These are phyloP conservation scores for Hestina assimilis DNA, from an alignment of 1,140 invertebrate species.

Conservation along the genomic window DNA sequence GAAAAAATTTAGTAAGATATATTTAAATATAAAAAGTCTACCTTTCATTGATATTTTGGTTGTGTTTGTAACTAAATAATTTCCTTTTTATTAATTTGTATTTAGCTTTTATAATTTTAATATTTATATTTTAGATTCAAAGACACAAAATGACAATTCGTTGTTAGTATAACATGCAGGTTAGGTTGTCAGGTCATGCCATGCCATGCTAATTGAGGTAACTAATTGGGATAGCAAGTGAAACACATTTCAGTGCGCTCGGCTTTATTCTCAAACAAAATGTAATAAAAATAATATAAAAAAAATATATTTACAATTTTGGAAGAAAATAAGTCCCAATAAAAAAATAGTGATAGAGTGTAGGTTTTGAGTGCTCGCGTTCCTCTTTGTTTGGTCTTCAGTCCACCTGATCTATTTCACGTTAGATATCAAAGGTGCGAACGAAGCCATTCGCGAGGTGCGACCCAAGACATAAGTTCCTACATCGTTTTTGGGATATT, in stretches of 20 bases:
- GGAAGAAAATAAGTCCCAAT: constrained; percentile 53
- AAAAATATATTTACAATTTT: constrained; percentile 55
- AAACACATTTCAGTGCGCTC: constrained; percentile 75
- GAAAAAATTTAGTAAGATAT: constrained; percentile 4
- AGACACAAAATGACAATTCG: constrained; percentile 1
- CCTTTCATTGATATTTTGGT: too few species aligned
- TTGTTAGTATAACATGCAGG: constrained; percentile 52
- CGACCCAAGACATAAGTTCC: constrained; percentile 39
- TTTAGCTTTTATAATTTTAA: neutral
- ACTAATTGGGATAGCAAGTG: constrained; percentile 62
- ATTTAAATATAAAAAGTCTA: too few species aligned
- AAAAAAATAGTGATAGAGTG: constrained; percentile 47
- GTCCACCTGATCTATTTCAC: constrained; percentile 25
- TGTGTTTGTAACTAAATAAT: too few species aligned
- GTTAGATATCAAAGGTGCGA: constrained; percentile 42
- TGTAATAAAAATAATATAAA: constrained; percentile 57
- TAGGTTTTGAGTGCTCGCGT: constrained; percentile 55
- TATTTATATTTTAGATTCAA: neutral
- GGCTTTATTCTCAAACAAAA: constrained; percentile 72
- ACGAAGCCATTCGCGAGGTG: constrained; percentile 45
- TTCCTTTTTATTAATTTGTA: neutral
- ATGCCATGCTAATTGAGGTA: constrained; percentile 63
- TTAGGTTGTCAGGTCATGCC: constrained; percentile 60
- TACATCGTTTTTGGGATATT: constrained; percentile 33
- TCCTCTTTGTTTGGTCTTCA: constrained; percentile 29